A percentile compares a stretch with the other conserved stretches of the same genome.
phyloP scores from a whole-genome alignment of 1,140 invertebrate species.

The Pentalonia nigronervosa region DNA sequence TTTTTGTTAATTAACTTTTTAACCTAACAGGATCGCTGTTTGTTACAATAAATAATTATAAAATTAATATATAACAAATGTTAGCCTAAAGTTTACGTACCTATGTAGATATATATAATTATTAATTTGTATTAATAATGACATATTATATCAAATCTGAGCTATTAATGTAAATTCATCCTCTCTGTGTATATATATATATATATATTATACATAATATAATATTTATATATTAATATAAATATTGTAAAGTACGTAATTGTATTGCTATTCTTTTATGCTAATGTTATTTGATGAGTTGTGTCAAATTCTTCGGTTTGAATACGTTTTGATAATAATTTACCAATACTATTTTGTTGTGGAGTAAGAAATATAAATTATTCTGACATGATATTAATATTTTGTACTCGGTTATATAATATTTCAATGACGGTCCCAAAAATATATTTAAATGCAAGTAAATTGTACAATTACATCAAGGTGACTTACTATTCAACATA shows the following conservation, averaged over 20 bases:
- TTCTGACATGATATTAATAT: neutral
- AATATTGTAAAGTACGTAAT: neutral
- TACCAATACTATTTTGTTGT: neutral
- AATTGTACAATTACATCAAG: neutral
- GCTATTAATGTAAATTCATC: neutral
- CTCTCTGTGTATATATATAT: too few relatives aligned
- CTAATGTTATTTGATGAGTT: neutral
- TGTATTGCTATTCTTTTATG: neutral
- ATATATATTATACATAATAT: too few relatives aligned
- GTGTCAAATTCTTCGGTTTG: neutral
- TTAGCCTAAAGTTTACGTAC: neutral
- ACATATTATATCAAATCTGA: neutral
- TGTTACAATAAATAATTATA: neutral
- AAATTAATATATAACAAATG: neutral
- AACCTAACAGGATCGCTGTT: neutral
- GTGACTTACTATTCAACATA: neutral
- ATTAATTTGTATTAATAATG: neutral
- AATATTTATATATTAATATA: too few relatives aligned
- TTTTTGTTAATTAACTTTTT: neutral
- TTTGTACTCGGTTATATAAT: neutral
- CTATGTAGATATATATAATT: neutral
- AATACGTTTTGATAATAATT: neutral
- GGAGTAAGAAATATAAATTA: neutral
- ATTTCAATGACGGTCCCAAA: neutral
- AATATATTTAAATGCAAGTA: neutral